Base-by-base conservation (phyloP, 2,113 vertebrate species). In the Nettapus auritus region DNA sequence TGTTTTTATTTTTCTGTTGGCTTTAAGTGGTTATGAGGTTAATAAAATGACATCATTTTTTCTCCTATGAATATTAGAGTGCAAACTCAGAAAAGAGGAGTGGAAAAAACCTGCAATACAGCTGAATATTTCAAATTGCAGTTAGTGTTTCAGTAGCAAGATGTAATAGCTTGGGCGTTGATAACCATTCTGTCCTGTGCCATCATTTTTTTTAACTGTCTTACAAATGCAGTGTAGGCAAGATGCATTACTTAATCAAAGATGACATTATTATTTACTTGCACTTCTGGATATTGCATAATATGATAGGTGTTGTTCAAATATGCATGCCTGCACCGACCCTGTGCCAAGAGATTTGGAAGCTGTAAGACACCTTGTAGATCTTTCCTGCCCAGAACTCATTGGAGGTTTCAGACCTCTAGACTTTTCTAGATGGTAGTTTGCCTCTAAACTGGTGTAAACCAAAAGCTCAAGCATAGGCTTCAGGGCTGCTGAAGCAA, bases 1-100 rank as follows among this genome's bases (percentile, higher is more conserved):
- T 89, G 87, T 85, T 95, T 94, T 89, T 94, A 80, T 95, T 95
- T 94, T 92, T 92, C 75, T 86, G 48, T 73, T 95, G 93, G 82
- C 46, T 0, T 55, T 80, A 85, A 91, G 53, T 62, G 26, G 17
- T 89, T 95, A 85, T 82, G 63, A 94, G 44, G 70, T 93, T 93
- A 94, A 91, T 91, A 86, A 96, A 94, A 93, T 96, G 2, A 93
- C 87, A 74, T 94, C 10, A 94, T 95, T 95, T 60, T 57, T 74
- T 83, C 40, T 96, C 55, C 23, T 46, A 8, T 67, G 36, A 91
- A 74, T 87, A 79, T 82, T 38, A 38, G 36, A 3, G 3, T 77
- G 53, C 60, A 77, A 86, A 57, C 28, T 82, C 1, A 0, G 13
- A 44, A 68, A 86, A 89, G 28, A 69, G 3, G 64, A 44, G 23